Conservation (phyloP, 2,113 vertebrate species). For the Chaetodon auriga region DNA sequence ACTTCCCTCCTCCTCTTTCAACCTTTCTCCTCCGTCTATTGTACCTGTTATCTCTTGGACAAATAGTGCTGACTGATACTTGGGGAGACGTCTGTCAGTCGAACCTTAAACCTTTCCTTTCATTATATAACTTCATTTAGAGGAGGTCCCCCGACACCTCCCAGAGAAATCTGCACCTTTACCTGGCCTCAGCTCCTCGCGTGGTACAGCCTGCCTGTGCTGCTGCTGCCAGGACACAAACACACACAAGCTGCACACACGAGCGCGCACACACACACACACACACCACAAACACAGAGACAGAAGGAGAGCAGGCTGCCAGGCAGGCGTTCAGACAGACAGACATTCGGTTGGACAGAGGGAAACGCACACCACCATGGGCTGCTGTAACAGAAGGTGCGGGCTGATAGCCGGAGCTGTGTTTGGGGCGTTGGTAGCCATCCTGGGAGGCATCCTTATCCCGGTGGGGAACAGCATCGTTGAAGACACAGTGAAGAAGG, state of each 20-base stretch:
- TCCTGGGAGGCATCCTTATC: conserved; percentile 91
- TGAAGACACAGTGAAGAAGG: conserved; percentile 87
- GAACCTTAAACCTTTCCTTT: conserved; percentile 41
- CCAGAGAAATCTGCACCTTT: conserved; percentile 54
- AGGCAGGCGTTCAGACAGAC: conserved; percentile 51
- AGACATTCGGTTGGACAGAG: conserved; percentile 43
- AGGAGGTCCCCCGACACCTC: background rate
- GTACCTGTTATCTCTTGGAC: conserved; percentile 39
- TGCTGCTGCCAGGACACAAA: conserved; percentile 41
- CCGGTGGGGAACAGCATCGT: conserved; percentile 89
- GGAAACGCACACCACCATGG: conserved; percentile 71
- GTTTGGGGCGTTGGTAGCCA: conserved; percentile 85
- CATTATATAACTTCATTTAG: conserved; percentile 37
- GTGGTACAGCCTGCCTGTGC: conserved; percentile 53
- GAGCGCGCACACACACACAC: conserved; percentile 41
- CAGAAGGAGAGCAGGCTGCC: conserved; percentile 69
- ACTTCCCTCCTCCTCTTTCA: background rate
- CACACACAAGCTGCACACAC: conserved; percentile 51
- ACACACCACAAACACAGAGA: conserved; percentile 44
- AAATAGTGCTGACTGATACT: conserved; percentile 39
- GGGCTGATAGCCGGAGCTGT: conserved; percentile 86
- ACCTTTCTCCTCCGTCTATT: conserved; percentile 23
- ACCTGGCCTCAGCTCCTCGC: conserved; percentile 68
- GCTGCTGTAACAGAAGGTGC: conserved; percentile 81
- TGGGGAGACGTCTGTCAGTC: background rate